These are phyloP conservation scores for Papilio dardanus DNA, from an alignment of 1,140 invertebrate species.

Conservation along the genomic window DNA sequence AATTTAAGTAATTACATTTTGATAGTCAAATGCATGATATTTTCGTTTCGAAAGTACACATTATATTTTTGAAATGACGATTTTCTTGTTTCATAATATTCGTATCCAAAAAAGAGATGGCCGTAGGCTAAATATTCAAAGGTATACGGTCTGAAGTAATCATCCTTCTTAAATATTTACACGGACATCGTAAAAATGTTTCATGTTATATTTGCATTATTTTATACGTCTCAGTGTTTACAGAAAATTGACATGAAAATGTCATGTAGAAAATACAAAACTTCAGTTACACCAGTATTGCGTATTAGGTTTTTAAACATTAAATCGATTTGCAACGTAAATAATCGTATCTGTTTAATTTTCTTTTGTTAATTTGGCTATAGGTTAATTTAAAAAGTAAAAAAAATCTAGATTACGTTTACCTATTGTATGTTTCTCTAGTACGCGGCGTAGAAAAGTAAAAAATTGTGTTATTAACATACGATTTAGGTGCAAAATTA, in stretches of 20 bases:
- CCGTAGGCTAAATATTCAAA: background rate
- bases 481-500: background rate
- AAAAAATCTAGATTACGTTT: too few species aligned
- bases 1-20: background rate
- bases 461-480: too few species aligned
- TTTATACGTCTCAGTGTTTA: background rate
- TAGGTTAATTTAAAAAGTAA: too few species aligned
- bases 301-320: background rate
- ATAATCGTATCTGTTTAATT: background rate
- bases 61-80: background rate
- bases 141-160: conserved; percentile 1
- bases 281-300: background rate
- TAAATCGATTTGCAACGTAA: background rate
- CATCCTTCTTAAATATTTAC: conserved; percentile 10
- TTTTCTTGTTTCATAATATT: background rate
- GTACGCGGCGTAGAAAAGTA: too few species aligned
- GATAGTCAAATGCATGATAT: background rate
- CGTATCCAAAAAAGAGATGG: background rate
- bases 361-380: too few species aligned
- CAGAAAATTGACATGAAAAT: background rate
- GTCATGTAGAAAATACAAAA: background rate
- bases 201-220: conserved; percentile 5
- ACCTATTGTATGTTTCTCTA: too few species aligned
- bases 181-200: conserved; percentile 2
- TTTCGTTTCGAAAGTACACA: background rate